Percentiles rank a stretch among this genome's conserved stretches.
These are phyloP conservation scores for Cygnus atratus DNA, from an alignment of 2,113 vertebrate species.

Conservation along the genomic window DNA sequence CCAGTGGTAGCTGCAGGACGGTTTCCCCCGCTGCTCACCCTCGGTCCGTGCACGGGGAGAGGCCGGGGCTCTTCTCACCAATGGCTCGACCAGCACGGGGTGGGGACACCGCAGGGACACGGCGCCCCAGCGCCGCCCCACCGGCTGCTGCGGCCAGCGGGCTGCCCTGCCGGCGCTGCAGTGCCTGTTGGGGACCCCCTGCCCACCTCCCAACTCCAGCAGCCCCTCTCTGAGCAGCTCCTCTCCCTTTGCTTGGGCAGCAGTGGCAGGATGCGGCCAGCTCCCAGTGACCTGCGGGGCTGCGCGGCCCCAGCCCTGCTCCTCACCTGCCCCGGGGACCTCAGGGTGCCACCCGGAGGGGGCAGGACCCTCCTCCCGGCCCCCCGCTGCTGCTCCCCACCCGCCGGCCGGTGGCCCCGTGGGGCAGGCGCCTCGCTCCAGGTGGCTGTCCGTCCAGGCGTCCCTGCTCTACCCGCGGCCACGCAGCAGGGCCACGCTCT, in stretches of 20 bases:
- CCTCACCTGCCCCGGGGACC: neutral
- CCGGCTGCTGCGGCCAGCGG: neutral
- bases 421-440: neutral
- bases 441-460: neutral
- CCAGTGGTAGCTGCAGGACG: neutral
- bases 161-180: neutral
- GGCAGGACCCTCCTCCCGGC: conserved; percentile 52
- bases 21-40: neutral
- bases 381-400: neutral
- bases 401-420: neutral
- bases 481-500: neutral
- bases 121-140: neutral
- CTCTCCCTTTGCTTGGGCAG: neutral
- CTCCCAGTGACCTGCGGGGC: neutral
- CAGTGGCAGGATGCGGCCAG: neutral
- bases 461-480: neutral
- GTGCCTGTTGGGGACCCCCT: neutral
- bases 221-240: conserved; percentile 14
- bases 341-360: neutral
- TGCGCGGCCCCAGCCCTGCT: neutral
- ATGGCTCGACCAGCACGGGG: accelerated
- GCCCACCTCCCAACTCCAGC: neutral
- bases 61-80: neutral
- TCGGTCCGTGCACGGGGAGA: neutral
- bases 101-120: neutral